Percentiles rank a stretch among this genome's conserved stretches.
Evolutionary conservation across 2,797 vertebrate genomes (phyloP).

Genomic region (Bucorvus abyssinicus): DNA sequence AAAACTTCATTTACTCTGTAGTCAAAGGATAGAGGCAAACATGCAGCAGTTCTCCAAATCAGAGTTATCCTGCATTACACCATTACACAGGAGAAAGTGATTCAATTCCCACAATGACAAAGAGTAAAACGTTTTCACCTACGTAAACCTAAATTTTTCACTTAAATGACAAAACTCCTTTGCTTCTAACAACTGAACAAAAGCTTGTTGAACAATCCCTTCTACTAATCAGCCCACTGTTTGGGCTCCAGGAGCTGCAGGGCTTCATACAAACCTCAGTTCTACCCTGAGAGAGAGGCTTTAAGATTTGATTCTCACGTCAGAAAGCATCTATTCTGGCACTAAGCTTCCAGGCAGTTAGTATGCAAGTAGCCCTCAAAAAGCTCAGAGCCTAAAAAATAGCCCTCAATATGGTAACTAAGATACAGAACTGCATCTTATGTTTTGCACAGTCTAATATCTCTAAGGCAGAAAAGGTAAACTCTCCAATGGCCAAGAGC

Average conservation of each 20-base stretch:
- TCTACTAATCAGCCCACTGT: not conserved
- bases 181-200: not conserved
- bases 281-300: not conserved
- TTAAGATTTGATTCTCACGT: not conserved
- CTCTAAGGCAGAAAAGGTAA: not conserved
- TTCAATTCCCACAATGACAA: not conserved
- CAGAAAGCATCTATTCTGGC: not conserved
- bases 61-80: not conserved
- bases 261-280: not conserved
- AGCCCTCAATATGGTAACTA: not conserved
- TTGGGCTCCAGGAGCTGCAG: not conserved
- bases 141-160: not conserved
- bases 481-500: not conserved
- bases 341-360: not conserved
- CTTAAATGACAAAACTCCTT: conserved; percentile 1
- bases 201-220: not conserved
- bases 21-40: not conserved
- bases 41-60: not conserved
- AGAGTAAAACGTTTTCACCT: conserved; percentile 46
- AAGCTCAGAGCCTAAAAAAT: not conserved
- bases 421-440: not conserved
- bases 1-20: not conserved
- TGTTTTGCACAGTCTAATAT: not conserved
- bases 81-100: not conserved
- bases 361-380: not conserved